phyloP scores from a whole-genome alignment of 1,140 invertebrate genomes.

The Hycleus phaleratus region DNA sequence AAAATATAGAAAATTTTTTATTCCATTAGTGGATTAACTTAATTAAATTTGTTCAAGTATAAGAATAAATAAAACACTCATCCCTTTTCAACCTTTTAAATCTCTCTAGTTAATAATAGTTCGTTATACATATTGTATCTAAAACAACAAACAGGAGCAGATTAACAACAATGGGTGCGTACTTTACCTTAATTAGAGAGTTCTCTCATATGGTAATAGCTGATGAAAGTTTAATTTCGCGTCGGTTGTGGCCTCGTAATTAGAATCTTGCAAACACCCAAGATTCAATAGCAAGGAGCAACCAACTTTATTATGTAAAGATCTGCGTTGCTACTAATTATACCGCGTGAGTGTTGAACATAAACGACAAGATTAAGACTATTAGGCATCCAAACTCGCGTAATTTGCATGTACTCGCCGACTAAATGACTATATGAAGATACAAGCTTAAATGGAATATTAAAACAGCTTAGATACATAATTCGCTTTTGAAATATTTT shows the following conservation, averaged over 20 bases:
- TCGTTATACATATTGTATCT: neutral
- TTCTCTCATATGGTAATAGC: conserved; percentile 42
- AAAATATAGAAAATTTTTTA: too few relatives aligned
- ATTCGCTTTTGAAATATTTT: too few relatives aligned
- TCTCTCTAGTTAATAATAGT: neutral
- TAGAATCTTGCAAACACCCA: conserved; percentile 34
- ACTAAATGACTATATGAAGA: neutral
- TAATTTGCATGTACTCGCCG: conserved; percentile 36
- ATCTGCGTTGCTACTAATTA: conserved; percentile 38
- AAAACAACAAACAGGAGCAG: neutral
- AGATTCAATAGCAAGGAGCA: conserved; percentile 32
- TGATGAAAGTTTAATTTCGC: conserved; percentile 43
- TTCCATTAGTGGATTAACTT: neutral
- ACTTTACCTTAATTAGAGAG: conserved; percentile 41
- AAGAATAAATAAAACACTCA: neutral
- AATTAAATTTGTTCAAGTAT: neutral
- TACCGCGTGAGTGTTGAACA: conserved; percentile 39
- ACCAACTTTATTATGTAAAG: conserved; percentile 29
- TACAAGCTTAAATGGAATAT: too few relatives aligned
- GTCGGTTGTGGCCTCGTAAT: conserved; percentile 40
- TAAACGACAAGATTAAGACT: conserved; percentile 41
- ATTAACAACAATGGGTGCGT: conserved; percentile 31
- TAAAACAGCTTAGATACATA: too few relatives aligned
- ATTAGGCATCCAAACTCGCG: conserved; percentile 38
- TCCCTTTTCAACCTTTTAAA: neutral